Percentiles rank a stretch among this genome's conserved stretches.
phyloP scores from a whole-genome alignment of 2,888 invertebrate species.

The Drosophila cracens region DNA sequence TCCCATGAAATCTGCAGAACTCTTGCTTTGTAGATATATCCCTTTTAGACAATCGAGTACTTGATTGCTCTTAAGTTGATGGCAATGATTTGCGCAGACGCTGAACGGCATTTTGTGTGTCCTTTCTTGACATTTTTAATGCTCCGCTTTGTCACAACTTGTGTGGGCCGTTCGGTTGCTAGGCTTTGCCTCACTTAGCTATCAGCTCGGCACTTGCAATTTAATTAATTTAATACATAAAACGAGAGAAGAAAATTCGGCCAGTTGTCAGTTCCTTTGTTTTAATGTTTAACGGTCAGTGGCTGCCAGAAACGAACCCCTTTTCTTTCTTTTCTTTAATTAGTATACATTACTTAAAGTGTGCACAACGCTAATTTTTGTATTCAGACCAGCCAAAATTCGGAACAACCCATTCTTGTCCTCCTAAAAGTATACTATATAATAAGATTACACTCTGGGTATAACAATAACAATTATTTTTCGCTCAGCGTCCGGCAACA shows the following conservation, averaged over 20 bases:
- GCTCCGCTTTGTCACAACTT: conserved; percentile 56
- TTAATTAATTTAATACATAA: conserved; percentile 71
- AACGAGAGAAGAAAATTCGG: conserved; percentile 4
- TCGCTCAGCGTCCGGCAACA: neutral
- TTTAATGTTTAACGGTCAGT: conserved; percentile 42
- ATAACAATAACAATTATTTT: conserved; percentile 17
- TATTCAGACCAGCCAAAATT: conserved; percentile 17
- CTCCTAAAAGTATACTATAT: conserved; percentile 4
- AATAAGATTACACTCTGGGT: conserved; percentile 6
- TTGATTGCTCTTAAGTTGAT: conserved; percentile 69
- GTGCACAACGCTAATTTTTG: conserved; percentile 47
- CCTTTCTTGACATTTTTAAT: conserved; percentile 48
- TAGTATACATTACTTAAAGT: conserved; percentile 49
- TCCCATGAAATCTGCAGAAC: conserved; percentile 23
- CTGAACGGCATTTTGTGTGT: conserved; percentile 11
- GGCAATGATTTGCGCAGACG: conserved; percentile 38
- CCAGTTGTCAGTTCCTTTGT: conserved; percentile 54
- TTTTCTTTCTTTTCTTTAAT: conserved; percentile 37
- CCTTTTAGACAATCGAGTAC: conserved; percentile 51
- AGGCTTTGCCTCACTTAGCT: conserved; percentile 19
- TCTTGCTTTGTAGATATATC: conserved; percentile 27
- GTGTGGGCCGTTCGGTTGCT: conserved; percentile 37
- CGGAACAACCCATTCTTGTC: conserved; percentile 4
- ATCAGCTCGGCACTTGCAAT: conserved; percentile 40
- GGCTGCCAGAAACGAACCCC: conserved; percentile 6